A percentile compares a stretch with the other conserved stretches of the same genome.
Evolutionary conservation across 2,797 vertebrate species (phyloP).

Genomic region (Gymnoscopelus microlampas): DNA sequence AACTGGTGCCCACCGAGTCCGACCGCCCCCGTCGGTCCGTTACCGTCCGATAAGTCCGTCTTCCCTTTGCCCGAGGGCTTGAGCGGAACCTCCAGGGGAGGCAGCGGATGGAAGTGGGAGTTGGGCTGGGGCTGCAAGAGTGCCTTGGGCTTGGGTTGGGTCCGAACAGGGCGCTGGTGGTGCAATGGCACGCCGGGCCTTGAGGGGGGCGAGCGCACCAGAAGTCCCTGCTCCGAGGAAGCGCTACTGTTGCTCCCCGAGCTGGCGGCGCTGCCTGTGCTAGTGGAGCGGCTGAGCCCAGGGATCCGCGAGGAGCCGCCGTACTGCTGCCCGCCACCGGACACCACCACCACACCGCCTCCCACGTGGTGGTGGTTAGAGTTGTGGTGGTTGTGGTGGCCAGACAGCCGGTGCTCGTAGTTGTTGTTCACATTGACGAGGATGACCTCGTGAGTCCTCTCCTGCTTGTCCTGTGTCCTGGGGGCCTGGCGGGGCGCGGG

Average conservation of each 20-base stretch:
- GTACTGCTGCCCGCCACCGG: constrained; percentile 62
- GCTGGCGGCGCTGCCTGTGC: constrained; percentile 93
- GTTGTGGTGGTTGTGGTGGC: constrained; percentile 51
- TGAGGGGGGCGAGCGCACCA: constrained; percentile 85
- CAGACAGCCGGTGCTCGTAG: constrained; percentile 83
- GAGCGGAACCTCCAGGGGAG: constrained; percentile 79
- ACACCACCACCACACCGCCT: constrained; percentile 54
- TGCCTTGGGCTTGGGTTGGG: constrained; percentile 88
- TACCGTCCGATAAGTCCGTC: constrained; percentile 62
- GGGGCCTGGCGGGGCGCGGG: constrained; percentile 81
- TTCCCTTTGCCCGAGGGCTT: constrained; percentile 86
- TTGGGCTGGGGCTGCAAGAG: constrained; percentile 65
- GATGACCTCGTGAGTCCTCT: constrained; percentile 95
- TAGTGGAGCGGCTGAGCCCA: constrained; percentile 90
- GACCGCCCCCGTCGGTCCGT: constrained; percentile 46
- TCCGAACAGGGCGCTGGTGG: constrained; percentile 84
- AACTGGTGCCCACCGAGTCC: constrained; percentile 86
- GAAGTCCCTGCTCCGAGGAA: constrained; percentile 91
- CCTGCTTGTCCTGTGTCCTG: constrained; percentile 88
- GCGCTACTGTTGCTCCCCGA: constrained; percentile 93
- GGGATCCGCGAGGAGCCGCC: constrained; percentile 78
- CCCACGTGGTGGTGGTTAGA: constrained; percentile 62
- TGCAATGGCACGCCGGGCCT: constrained; percentile 70
- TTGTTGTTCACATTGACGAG: constrained; percentile 95
- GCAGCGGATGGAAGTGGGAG: constrained; percentile 66